Base-by-base conservation (phyloP, 2,888 invertebrate species). In the Seladonia tumulorum region DNA sequence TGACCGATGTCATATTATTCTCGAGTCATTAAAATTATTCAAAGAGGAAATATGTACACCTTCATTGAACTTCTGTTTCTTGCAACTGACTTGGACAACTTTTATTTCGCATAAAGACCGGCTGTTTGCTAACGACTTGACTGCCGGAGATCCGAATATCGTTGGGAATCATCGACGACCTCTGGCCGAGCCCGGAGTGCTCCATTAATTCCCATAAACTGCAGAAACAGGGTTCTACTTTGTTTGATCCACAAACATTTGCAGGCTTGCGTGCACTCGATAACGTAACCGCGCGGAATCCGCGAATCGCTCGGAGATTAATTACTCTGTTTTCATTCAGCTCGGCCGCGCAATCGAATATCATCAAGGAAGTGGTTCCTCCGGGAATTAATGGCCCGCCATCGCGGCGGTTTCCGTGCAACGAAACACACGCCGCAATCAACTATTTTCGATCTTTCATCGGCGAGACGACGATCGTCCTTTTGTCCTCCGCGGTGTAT, bases 291-390 rank as follows among this genome's bases (percentile, higher is more conserved):
- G 42, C 49, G 53, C 49, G 42, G 45, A 22, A 66, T 57, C 57
- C n/a, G 57, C 12, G 57, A 57, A 57, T 57, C n/a, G 57, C 57
- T 57, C n/a, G 57, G 39, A 47, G 39, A 70, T 74, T 82, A 82
- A 84, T 84, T 78, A 82, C 76, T 76, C 76, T 49, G 60, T 63
- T 83, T 82, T 68, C 76, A 68, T 82, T 73, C 22, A 39, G 63
- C 12, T 57, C 29, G 42, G 70, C 42, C 68, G 47, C n/a, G 14
- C 53, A 53, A 78, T 71, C 74, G 53, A 77, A 57, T 66, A n/a
- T 70, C 42, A 22, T 42, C 39, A 39, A n/a, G 42, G 70, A 42
- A 70, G 39, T n/a, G 22, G 70, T 70, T 42, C n/a, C 42, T 39
- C 42, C n/a, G 70, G n/a, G 39, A 42, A 70, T 70, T 42, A 70